phyloP scores from a whole-genome alignment of 1,140 invertebrate species.

The Daktulosphaira vitifoliae region DNA sequence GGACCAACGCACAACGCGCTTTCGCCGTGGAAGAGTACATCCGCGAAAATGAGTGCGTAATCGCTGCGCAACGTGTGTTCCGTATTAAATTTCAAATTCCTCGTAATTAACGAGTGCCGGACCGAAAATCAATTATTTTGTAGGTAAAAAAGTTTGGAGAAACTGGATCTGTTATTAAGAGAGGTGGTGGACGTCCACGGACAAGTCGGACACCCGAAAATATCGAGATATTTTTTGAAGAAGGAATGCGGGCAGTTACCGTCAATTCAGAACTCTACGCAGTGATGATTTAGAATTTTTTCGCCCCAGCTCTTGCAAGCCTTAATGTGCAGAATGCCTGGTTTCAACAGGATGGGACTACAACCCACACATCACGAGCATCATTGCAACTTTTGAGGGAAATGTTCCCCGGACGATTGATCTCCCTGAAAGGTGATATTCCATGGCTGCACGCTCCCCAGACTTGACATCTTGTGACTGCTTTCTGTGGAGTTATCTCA shows the following conservation, averaged over 20 bases:
- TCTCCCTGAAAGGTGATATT: constrained; percentile 33
- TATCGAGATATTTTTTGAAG: constrained; percentile 24
- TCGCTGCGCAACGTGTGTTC: constrained; percentile 34
- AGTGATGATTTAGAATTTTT: constrained; percentile 37
- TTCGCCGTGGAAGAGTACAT: constrained; percentile 33
- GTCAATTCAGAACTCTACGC: constrained; percentile 37
- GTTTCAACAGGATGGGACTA: constrained; percentile 39
- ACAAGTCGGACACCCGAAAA: too few relatives aligned
- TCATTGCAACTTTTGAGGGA: not conserved
- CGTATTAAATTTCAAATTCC: too few relatives aligned
- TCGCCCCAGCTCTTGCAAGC: constrained; percentile 32
- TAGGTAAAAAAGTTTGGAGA: too few relatives aligned
- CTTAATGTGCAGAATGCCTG: too few relatives aligned
- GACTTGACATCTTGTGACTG: too few relatives aligned
- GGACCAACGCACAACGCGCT: constrained; percentile 33
- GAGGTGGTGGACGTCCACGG: constrained; percentile 33
- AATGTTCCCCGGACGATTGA: constrained; percentile 8
- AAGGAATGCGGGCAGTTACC: too few relatives aligned
- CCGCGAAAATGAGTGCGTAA: constrained; percentile 26
- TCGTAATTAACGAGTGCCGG: too few relatives aligned
- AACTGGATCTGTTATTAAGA: too few relatives aligned
- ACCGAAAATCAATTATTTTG: too few relatives aligned
- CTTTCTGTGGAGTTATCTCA: not conserved
- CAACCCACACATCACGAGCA: constrained; percentile 34
- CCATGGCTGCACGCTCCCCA: constrained; percentile 5